Evolutionary conservation across 2,113 vertebrate species (phyloP), one percentile per base, ranked within the genome.

Genomic region (Tragelaphus scriptus): DNA sequence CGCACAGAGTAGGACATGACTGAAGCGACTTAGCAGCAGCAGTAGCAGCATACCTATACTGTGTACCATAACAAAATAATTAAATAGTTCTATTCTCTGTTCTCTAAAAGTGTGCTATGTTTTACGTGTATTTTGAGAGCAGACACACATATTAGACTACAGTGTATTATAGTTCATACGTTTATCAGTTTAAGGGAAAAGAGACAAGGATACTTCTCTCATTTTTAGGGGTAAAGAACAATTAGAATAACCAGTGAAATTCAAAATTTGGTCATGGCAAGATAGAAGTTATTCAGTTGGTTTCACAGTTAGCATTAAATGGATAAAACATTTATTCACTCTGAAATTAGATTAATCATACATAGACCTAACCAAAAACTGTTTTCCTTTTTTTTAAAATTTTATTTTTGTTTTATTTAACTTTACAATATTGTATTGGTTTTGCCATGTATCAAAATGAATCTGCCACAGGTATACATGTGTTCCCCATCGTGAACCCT

Each of bases 201-300:
- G 23, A 85, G 32, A 75, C 55, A 94, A 90, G 47, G 17, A 59
- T 84, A 79, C 13, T 84, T 86, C 58, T 11, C 63, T 91, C 49
- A 65, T 93, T 96, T 95, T 44, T 30, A 30, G 75, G 2, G 21
- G 25, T 94, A 84, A 96, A 96, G 87, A 86, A 61, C 61, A 79
- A 91, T 93, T 91, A 92, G 49, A 90, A 51, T 68, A 94, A 71
- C 49, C n/a, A 92, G 13, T 53, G 44, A 93, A 95, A 88, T 51
- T 95, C 82, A 95, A 26, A 81, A 79, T 58, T 85, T 89, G 81
- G 17, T 58, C 17, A 65, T 90, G 81, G 59, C 40, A 95, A 75
- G 36, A 75, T 40, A 75, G 68, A 71, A 53, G 47, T 92, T 95
- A 90, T 51, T 95, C 40, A 68, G 2, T 89, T 47, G 91, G 40